Base-by-base conservation (phyloP, 2,113 vertebrate species). In the Globicephala melas region DNA sequence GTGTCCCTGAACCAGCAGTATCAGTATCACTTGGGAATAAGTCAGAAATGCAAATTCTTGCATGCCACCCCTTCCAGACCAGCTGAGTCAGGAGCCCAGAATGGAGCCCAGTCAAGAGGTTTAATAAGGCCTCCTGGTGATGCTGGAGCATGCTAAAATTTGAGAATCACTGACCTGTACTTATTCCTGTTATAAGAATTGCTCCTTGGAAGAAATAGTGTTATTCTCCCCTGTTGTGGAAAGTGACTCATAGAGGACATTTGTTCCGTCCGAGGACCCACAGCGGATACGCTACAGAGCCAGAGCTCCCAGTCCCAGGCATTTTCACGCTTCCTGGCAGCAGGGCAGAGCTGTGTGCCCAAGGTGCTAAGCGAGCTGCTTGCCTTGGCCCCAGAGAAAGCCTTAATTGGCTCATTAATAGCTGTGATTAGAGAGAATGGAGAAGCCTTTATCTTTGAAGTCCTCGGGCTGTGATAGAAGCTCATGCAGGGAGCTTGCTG, bases 331-430 rank as follows among this genome's bases (percentile, higher is more conserved):
- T 91, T 94, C 89, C 55, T 15, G 4, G 58, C 83, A 83, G 41
- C 28, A 10, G 11, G 81, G 87, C 79, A 17, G 73, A 95, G 63
- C 50, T 31, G 28, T 18, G 80, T 85, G 90, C 76, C 74, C n/a
- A 25, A 71, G 28, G 28, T 82, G 73, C 86, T 71, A 38, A 88
- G 82, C 55, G 90, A 55, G 62, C 74, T 62, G 83, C 83, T 89
- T 62, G 92, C 80, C 79, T 89, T 10, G 6, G 77, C 82, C 96
- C 91, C 88, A 87, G 82, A 96, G 98, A 97, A 76, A 68, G 97
- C 90, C 95, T 96, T 98, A 97, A 98, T 97, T 97, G 97, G 98
- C 96, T 98, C 98, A 97, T 98, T 97, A 98, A 97, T 98, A 91
- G 97, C 97, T 95, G 90, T 97, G 98, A 98, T 98, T 97, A 98